Percentiles rank a stretch among this genome's conserved stretches.
Conservation (phyloP, 2,113 vertebrate species). For the Euleptes europaea region DNA sequence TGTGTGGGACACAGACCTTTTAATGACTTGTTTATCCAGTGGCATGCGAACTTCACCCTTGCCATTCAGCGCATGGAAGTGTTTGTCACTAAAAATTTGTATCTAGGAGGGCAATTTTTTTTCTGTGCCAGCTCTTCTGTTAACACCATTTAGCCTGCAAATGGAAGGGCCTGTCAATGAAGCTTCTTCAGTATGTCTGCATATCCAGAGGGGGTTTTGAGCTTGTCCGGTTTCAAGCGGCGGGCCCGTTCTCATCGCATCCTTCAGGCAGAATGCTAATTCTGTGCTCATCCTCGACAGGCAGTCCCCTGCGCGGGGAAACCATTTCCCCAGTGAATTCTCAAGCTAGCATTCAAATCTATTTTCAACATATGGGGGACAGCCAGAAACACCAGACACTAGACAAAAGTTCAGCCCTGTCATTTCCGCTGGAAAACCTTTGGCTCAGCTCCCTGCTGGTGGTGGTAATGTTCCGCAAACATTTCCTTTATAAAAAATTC, state of each 20-base stretch:
- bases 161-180: constrained; percentile 31
- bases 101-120: constrained; percentile 25
- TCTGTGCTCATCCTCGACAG: constrained; percentile 28
- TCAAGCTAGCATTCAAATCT: background rate
- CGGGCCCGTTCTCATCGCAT: constrained; percentile 31
- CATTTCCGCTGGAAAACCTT: background rate
- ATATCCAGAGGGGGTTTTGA: constrained; percentile 50
- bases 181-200: background rate
- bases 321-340: constrained; percentile 21
- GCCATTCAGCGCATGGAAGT: constrained; percentile 36
- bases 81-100: constrained; percentile 46
- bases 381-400: background rate
- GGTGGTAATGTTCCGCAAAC: background rate
- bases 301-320: background rate
- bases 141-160: constrained; percentile 26
- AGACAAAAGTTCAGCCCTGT: background rate
- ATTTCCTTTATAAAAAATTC: too few relatives aligned
- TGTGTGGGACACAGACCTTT: background rate
- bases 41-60: constrained; percentile 43
- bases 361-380: background rate
- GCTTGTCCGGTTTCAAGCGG: background rate
- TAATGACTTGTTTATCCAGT: constrained; percentile 47
- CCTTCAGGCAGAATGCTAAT: constrained; percentile 36
- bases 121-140: constrained; percentile 48
- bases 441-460: background rate